Evolutionary conservation across 2,888 invertebrate species (phyloP), one percentile per base, ranked within the genome.

Genomic region (Listrodromus nycthemerus): DNA sequence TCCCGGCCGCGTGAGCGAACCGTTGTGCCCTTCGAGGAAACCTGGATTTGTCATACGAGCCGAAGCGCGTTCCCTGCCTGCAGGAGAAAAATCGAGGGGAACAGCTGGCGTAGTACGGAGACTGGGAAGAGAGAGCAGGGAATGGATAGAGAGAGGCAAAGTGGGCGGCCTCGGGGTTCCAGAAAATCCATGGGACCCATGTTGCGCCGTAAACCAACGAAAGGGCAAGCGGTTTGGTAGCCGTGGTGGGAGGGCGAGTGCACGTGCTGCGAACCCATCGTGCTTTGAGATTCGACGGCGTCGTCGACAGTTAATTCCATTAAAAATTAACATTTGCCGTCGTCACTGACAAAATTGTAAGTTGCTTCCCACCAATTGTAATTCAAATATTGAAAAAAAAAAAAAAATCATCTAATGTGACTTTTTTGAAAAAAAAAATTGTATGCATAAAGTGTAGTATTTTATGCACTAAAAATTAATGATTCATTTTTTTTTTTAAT

Each of bases 111-210:
- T 27, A 70, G 41, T 21, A 71, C 69, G 63, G 74, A 52, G 67
- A 80, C 41, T 78, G 69, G 8, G 48, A 80, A 74, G 80, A 81
- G 78, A 84, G 81, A 78, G 81, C 65, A 33, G 27, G 45, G 1
- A 30, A 37, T 1, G 21, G 30, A 24, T n/a, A n/a, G 66, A 8
- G 76, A 55, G 69, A 63, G 69, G 65, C 65, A 61, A 58, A 76
- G 76, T 50, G 77, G 67, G 58, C 73, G 77, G 66, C 78, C 81
- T 75, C 74, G 77, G 70, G 66, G 27, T 65, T 75, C 70, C 74
- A 58, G 78, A 84, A 84, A 84, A 84, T 84, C 81, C 78, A 84
- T 81, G 84, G 74, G 81, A 71, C 71, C 58, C 75, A 50, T 84
- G 41, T 76, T 71, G 58, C 61, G 45, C 30, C 37, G 19, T 66